A percentile compares a stretch with the other conserved stretches of the same genome.
Conservation (phyloP, 64 coral and sea anemone species). For the Dendronephthya gigantea region DNA sequence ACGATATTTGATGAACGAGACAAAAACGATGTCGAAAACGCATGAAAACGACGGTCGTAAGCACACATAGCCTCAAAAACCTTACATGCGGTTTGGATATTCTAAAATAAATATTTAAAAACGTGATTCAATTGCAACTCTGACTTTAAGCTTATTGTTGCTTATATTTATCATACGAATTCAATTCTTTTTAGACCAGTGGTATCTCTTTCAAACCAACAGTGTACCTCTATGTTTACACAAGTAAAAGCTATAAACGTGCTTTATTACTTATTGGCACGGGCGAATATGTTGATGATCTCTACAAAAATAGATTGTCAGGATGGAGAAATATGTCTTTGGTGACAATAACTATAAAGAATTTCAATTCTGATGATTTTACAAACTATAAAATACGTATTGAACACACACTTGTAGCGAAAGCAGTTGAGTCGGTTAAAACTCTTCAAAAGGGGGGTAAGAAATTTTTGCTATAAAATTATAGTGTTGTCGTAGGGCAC, state of each 20-base stretch:
- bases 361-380: background rate
- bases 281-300: background rate
- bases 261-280: background rate
- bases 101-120: no score
- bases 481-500: no score
- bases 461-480: background rate
- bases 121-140: no score
- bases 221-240: background rate
- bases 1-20: no score
- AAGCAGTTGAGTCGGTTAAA: background rate
- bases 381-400: background rate
- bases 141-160: no score
- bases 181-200: background rate
- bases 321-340: background rate
- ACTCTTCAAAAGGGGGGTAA: background rate
- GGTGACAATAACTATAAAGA: background rate
- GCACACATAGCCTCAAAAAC: no score
- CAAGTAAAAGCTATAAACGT: background rate
- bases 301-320: background rate
- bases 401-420: background rate
- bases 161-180: no score
- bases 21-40: no score
- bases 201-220: background rate
- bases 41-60: no score
- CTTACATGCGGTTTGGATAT: no score